Evolutionary conservation across 1,140 invertebrate species (phyloP), one percentile per base, ranked within the genome.

Genomic region (Macrotrachela quadricornifera): DNA sequence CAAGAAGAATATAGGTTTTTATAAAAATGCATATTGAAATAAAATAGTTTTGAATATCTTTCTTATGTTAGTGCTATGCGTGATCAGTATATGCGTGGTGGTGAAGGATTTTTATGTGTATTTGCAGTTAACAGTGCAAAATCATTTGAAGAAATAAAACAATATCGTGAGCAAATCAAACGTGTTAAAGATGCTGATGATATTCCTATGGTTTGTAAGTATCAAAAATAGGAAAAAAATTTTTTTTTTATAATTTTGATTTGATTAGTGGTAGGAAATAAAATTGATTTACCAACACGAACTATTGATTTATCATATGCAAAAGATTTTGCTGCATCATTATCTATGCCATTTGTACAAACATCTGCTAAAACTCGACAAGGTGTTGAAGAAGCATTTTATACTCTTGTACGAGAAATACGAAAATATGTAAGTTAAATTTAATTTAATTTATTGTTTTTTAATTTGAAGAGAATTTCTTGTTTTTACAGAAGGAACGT

Each of bases 311-410:
- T 83, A 76, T 76, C 76, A 56, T 79, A 88, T 66, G 90, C 88
- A 15, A 79, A 81, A 62, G 82, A 86, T 57, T 78, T 94, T 58
- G 90, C 90, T 45, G 83, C 84, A 67, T 85, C 85, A 66, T 96
- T 94, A 70, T 83, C 83, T 59, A 90, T 99, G 65, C 91, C 91
- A 46, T 96, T 94, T 66, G 84, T 96, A 58, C 88, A 96, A 72
- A 97, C 91, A 49, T 96, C 90, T 49, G 92, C 92, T 38, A 97
- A 97, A 73, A 97, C 92, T 52, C 76, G 92, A 50, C 64, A 69
- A 81, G 91, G 91, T 44, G 92, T 99, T 10, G 92, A 99, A 66
- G 91, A 97, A 72, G 92, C 92, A 46, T 99, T 99, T 76, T 96
- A 96, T 72, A 95, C 90, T 55, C 76, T 97, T 65, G 92, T 99